A percentile compares a stretch with the other conserved stretches of the same genome.
These are phyloP conservation scores for Dinoponera quadriceps DNA, from an alignment of 1,140 invertebrate species.

Conservation along the genomic window DNA sequence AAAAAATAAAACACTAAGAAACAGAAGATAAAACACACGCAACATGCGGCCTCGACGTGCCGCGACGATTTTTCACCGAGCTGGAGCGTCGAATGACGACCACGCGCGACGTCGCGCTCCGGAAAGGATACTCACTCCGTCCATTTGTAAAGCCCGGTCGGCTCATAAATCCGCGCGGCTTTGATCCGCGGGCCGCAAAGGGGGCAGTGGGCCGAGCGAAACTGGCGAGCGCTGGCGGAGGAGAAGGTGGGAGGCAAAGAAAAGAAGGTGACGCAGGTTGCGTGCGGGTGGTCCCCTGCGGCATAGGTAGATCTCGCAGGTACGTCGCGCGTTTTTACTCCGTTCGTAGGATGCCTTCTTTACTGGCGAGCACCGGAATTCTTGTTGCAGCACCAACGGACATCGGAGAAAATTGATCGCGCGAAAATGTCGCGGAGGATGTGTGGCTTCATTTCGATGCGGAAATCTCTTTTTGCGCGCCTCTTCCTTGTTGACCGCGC, in stretches of 20 bases:
- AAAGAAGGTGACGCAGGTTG: conserved; percentile 75
- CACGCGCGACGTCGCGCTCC: conserved; percentile 53
- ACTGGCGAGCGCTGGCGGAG: conserved; percentile 3
- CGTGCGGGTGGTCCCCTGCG: conserved; percentile 82
- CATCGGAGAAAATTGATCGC: conserved; percentile 47
- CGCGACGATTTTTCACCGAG: conserved; percentile 21
- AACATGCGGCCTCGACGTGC: background rate
- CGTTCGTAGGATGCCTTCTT: conserved; percentile 71
- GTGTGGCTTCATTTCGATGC: conserved; percentile 23
- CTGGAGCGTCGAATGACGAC: conserved; percentile 45
- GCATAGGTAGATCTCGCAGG: conserved; percentile 76
- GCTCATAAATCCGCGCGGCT: conserved; percentile 71
- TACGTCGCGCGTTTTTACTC: conserved; percentile 77
- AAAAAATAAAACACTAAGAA: too few relatives aligned
- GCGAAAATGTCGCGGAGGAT: conserved; percentile 14
- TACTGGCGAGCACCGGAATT: conserved; percentile 49
- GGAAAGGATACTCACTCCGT: conserved; percentile 50
- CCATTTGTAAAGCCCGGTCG: conserved; percentile 67
- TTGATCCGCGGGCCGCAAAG: conserved; percentile 47
- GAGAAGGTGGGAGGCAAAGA: conserved; percentile 68
- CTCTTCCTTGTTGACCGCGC: conserved; percentile 32
- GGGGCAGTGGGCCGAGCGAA: conserved; percentile 43
- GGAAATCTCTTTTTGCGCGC: background rate
- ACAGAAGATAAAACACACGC: too few relatives aligned
- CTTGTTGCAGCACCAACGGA: conserved; percentile 30